Percentiles rank a stretch among this genome's conserved stretches.
These are phyloP conservation scores for Mimas tiliae DNA, from an alignment of 2,888 invertebrate genomes.

Conservation along the genomic window DNA sequence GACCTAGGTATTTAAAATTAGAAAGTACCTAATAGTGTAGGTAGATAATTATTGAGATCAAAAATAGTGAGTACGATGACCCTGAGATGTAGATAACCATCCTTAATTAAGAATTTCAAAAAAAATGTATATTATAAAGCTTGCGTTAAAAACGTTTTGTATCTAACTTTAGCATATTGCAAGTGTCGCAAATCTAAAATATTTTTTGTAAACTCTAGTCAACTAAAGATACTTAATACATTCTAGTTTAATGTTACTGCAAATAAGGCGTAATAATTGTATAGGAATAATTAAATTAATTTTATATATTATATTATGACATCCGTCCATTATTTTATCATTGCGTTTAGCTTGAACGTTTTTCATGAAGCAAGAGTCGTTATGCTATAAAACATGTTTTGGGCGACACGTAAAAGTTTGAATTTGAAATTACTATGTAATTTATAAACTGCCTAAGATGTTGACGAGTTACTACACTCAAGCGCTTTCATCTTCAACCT, in stretches of 20 bases:
- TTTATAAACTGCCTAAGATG: neutral
- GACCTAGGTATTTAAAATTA: neutral
- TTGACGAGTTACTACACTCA: neutral
- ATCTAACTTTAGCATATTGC: constrained; percentile 1
- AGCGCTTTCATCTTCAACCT: neutral
- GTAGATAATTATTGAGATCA: neutral
- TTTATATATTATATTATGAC: constrained; percentile 16
- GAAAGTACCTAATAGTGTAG: neutral
- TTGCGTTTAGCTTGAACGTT: constrained; percentile 26
- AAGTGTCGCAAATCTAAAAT: neutral
- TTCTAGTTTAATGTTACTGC: neutral
- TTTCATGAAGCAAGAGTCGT: constrained; percentile 11
- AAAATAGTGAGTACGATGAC: neutral
- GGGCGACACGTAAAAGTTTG: neutral
- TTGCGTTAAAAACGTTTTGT: neutral
- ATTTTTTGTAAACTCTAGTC: neutral
- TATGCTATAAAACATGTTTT: neutral
- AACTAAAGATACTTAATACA: neutral
- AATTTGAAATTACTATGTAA: neutral
- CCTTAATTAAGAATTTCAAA: neutral
- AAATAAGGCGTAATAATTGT: constrained; percentile 4
- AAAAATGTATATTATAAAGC: neutral
- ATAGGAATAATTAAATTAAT: neutral
- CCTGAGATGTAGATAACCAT: neutral
- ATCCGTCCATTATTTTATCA: constrained; percentile 29